Evolutionary conservation across 2,888 invertebrate species (phyloP).

Genomic region (Caenorhabditis macrosperma): DNA sequence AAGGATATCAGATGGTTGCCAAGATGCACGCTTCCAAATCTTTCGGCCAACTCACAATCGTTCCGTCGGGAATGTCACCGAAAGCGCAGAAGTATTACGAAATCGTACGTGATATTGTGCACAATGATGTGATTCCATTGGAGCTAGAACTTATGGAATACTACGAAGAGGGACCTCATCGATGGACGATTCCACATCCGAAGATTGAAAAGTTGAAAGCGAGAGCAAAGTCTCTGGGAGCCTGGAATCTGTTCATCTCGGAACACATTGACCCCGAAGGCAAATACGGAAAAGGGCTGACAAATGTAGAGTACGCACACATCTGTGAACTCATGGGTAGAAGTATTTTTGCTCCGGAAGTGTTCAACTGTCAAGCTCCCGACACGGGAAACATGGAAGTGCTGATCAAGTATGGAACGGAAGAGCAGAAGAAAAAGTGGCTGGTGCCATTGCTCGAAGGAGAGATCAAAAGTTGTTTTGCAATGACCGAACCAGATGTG

Average conservation of each 20-base stretch:
- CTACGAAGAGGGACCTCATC: conserved; percentile 71
- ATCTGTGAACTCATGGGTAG: conserved; percentile 82
- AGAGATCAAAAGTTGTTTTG: conserved; percentile 81
- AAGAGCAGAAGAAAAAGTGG: conserved; percentile 80
- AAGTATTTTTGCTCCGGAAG: conserved; percentile 81
- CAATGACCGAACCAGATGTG: conserved; percentile 81
- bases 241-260: conserved; percentile 82
- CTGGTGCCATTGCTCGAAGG: conserved; percentile 81
- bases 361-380: conserved; percentile 82
- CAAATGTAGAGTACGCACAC: conserved; percentile 82
- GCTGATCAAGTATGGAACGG: conserved; percentile 81
- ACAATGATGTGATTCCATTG: conserved; percentile 81
- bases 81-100: conserved; percentile 80
- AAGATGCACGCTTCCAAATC: conserved; percentile 50
- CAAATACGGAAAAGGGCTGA: conserved; percentile 79
- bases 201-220: conserved; percentile 80
- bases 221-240: conserved; percentile 81
- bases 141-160: conserved; percentile 79
- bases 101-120: conserved; percentile 81
- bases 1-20: conserved; percentile 64
- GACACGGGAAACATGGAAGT: conserved; percentile 83
- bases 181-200: conserved; percentile 80
- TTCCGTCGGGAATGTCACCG: conserved; percentile 80
- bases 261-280: conserved; percentile 80
- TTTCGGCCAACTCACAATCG: conserved; percentile 78